Evolutionary conservation across 2,888 invertebrate species (phyloP), one percentile per base, ranked within the genome.

Genomic region (Mechanitis messenoides): DNA sequence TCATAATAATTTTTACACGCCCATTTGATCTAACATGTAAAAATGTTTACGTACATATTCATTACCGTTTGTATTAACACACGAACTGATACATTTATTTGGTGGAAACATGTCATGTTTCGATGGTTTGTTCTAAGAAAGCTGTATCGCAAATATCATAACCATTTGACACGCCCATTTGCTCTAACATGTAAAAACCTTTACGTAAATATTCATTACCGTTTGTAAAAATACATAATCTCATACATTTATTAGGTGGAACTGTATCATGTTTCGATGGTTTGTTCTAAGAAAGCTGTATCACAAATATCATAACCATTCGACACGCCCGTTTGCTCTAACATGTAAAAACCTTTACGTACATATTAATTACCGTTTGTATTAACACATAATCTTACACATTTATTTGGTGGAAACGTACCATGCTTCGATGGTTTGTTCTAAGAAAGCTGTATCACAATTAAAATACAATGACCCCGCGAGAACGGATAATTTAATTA

Each of bases 401-500:
- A 73, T 77, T 75, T 72, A 72, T 74, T 78, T 75, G 71, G 77
- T 75, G 20, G 71, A 69, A 69, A 58, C 65, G 66, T 63, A 59
- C 59, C 59, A 53, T 57, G 45, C 38, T 58, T 33, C 50, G 50
- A 57, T 60, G 33, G 45, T 20, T 68, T 72, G 74, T 83, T 79
- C 80, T 78, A 76, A 73, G 85, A 84, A 83, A 81, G 73, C 71
- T 79, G 78, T 71, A 80, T 84, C 76, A 81, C 85, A 82, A 85
- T 86, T 84, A 84, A 81, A 86, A 87, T 85, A 86, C 85, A 86
- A 86, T 85, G 82, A 74, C 79, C 73, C 75, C 73, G 72, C 77
- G 72, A 73, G 70, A 73, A 72, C 72, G 75, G 74, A 72, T 72
- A 72, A 70, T 74, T 78, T 81, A 84, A 85, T 84, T 85, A 84